Conservation (phyloP, 2,888 invertebrate genomes). For the Tyria jacobaeae region DNA sequence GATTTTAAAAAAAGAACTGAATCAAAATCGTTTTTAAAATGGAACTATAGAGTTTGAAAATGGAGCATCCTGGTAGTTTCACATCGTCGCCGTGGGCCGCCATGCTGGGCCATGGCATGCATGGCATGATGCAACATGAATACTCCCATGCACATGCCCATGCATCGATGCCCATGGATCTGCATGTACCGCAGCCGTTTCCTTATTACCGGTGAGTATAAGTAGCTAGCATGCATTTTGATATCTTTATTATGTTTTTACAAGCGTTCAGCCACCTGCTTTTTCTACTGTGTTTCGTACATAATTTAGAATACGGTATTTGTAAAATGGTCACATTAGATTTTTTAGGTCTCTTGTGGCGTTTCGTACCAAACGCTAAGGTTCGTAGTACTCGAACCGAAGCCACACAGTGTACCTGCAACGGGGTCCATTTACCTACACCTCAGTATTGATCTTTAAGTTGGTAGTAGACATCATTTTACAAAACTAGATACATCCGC, state of each 20-base stretch:
- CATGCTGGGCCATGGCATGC: conserved; percentile 89
- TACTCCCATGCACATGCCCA: conserved; percentile 88
- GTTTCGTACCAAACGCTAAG: no score
- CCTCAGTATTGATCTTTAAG: no score
- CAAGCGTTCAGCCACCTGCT: not conserved
- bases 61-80: conserved; percentile 94
- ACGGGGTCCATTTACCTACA: no score
- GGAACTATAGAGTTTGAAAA: conserved; percentile 60
- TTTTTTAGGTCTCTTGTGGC: no score
- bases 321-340: no score
- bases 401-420: no score
- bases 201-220: conserved; percentile 94
- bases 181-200: conserved; percentile 96
- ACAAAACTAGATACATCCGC: no score
- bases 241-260: not conserved
- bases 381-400: no score
- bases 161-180: conserved; percentile 93
- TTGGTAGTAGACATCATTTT: no score
- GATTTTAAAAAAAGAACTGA: conserved; percentile 39
- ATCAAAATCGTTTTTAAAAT: conserved; percentile 47
- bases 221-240: not conserved
- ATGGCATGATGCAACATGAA: conserved; percentile 89
- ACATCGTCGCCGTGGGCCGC: conserved; percentile 93
- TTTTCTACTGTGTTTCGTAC: no score
- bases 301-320: no score